phyloP scores from a whole-genome alignment of 2,113 vertebrate species.

The Dicentrarchus labrax region DNA sequence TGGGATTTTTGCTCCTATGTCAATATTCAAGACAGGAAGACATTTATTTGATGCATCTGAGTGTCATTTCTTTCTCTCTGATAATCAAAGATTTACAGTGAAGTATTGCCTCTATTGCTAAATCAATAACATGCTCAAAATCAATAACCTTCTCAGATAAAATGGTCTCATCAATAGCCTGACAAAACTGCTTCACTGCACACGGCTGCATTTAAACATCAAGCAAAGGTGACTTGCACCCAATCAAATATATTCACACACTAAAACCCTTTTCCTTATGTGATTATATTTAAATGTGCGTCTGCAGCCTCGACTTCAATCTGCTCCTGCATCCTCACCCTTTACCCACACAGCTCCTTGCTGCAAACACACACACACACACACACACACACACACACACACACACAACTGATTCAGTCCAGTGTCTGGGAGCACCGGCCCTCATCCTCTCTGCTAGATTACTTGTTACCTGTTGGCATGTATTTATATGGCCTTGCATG shows the following conservation, averaged over 20 bases:
- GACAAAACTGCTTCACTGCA: slow-evolving; percentile 31
- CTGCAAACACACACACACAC: slow-evolving; percentile 28
- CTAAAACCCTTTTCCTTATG: slow-evolving; percentile 12
- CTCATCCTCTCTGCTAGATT: slow-evolving; percentile 87
- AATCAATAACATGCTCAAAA: slow-evolving; percentile 61
- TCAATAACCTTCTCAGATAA: slow-evolving; percentile 52
- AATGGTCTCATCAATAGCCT: slow-evolving; percentile 50
- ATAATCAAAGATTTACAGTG: slow-evolving; percentile 63
- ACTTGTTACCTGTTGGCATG: slow-evolving; percentile 96
- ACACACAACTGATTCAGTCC: slow-evolving; percentile 20
- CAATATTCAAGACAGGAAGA: not conserved
- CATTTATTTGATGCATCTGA: slow-evolving; percentile 32
- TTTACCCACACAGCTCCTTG: slow-evolving; percentile 11
- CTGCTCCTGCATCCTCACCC: slow-evolving; percentile 22
- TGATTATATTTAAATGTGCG: slow-evolving; percentile 49
- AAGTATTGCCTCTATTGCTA: slow-evolving; percentile 27
- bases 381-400: slow-evolving; percentile 35
- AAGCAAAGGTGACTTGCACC: slow-evolving; percentile 24
- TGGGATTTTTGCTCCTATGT: slow-evolving; percentile 2
- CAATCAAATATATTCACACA: slow-evolving; percentile 29
- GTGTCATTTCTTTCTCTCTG: slow-evolving; percentile 25
- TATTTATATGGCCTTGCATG: slow-evolving; percentile 91
- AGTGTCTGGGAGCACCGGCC: not conserved
- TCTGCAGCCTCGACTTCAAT: slow-evolving; percentile 18
- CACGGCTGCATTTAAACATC: not conserved